These are phyloP conservation scores for Brachypteracias leptosomus DNA, from an alignment of 2,113 vertebrate genomes.

Conservation along the genomic window DNA sequence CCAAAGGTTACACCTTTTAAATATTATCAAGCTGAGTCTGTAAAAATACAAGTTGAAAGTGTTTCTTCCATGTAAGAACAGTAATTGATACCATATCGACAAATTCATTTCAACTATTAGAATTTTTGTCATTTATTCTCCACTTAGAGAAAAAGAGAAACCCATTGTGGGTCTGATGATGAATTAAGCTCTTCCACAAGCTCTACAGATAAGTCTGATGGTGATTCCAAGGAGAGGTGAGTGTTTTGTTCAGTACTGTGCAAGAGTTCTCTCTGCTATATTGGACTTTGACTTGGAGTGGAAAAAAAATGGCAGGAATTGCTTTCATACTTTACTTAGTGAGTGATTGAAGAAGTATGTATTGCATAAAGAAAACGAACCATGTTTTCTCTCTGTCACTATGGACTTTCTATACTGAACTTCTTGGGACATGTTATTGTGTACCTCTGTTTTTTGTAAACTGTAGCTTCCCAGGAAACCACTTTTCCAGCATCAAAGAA, in stretches of 20 bases:
- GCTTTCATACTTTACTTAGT: not conserved
- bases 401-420: not conserved
- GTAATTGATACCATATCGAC: not conserved
- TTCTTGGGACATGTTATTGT: not conserved
- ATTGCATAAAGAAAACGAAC: not conserved
- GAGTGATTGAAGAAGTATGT: not conserved
- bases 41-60: not conserved
- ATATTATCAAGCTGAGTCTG: not conserved
- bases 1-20: not conserved
- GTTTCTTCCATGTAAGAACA: not conserved
- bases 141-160: constrained; percentile 56
- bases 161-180: constrained; percentile 78
- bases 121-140: not conserved
- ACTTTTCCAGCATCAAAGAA: not conserved
- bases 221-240: constrained; percentile 85
- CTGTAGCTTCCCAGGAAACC: not conserved
- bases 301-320: not conserved
- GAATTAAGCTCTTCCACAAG: constrained; percentile 91
- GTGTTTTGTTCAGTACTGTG: constrained; percentile 4
- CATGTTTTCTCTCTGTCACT: not conserved
- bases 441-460: not conserved
- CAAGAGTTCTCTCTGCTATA: not conserved
- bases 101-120: not conserved
- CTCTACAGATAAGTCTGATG: constrained; percentile 91
- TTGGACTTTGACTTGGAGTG: not conserved